A percentile compares a stretch with the other conserved stretches of the same genome.
Evolutionary conservation across 2,888 invertebrate species (phyloP).

Genomic region (Sicus ferrugineus): DNA sequence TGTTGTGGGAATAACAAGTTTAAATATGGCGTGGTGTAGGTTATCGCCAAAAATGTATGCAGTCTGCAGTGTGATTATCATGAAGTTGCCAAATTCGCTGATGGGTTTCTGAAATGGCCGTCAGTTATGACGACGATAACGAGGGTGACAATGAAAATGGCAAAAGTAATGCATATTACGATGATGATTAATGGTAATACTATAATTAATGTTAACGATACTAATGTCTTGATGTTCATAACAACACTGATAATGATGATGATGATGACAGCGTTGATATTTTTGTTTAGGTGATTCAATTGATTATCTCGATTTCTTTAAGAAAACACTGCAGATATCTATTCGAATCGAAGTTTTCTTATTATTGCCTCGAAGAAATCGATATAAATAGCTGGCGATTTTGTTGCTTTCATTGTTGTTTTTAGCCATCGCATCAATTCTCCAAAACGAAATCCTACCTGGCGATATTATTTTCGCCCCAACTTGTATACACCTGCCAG

Average conservation of each 20-base stretch:
- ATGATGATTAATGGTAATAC: too few relatives aligned
- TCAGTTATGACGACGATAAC: background rate
- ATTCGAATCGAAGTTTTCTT: too few relatives aligned
- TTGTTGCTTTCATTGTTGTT: slow-evolving; percentile 2
- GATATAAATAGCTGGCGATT: too few relatives aligned
- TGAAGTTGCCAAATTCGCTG: slow-evolving; percentile 15
- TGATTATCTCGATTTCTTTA: too few relatives aligned
- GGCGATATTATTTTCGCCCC: background rate
- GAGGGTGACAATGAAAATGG: background rate
- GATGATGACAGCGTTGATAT: too few relatives aligned
- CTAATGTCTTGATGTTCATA: too few relatives aligned
- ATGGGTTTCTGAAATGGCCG: background rate
- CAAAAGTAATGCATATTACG: too few relatives aligned
- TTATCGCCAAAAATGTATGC: background rate
- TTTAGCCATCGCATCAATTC: background rate
- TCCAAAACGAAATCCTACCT: background rate
- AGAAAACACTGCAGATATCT: too few relatives aligned
- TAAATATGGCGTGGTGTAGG: slow-evolving; percentile 15
- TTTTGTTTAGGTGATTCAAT: too few relatives aligned
- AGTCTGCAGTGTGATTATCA: background rate
- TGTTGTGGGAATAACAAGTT: background rate
- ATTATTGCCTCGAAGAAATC: too few relatives aligned
- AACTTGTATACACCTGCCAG: background rate
- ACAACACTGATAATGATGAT: too few relatives aligned
- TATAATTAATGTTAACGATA: too few relatives aligned